A percentile compares a stretch with the other conserved stretches of the same genome.
phyloP scores from a whole-genome alignment of 2,113 vertebrate species.

The Istiophorus platypterus region DNA sequence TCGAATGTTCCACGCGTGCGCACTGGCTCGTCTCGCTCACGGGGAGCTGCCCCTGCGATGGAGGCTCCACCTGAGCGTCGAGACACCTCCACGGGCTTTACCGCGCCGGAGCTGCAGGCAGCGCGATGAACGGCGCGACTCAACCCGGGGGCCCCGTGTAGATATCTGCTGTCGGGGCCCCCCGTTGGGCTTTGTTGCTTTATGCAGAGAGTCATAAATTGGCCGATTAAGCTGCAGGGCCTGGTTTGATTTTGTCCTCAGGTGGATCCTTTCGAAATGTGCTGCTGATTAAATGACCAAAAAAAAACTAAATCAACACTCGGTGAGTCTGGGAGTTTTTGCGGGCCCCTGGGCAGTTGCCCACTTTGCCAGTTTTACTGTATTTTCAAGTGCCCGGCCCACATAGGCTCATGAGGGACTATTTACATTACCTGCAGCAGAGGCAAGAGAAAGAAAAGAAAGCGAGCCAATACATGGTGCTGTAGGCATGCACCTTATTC shows the following conservation, averaged over 20 bases:
- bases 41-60: constrained; percentile 32
- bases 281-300: neutral
- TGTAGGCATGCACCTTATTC: too few relatives aligned
- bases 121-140: neutral
- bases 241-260: neutral
- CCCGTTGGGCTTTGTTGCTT: neutral
- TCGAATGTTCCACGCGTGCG: constrained; percentile 82
- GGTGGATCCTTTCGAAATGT: neutral
- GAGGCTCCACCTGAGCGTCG: constrained; percentile 29
- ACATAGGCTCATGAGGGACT: too few relatives aligned
- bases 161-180: neutral
- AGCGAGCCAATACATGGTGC: too few relatives aligned
- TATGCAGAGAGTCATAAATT: neutral
- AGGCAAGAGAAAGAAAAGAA: neutral
- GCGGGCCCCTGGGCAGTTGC: neutral
- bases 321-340: neutral
- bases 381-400: neutral
- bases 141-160: neutral
- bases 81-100: neutral
- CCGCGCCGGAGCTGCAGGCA: neutral
- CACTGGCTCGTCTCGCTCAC: constrained; percentile 22
- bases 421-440: neutral
- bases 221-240: neutral
- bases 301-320: neutral
- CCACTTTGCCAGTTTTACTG: neutral